Base-by-base conservation (phyloP, 2,113 vertebrate genomes). In the Loxodonta africana region DNA sequence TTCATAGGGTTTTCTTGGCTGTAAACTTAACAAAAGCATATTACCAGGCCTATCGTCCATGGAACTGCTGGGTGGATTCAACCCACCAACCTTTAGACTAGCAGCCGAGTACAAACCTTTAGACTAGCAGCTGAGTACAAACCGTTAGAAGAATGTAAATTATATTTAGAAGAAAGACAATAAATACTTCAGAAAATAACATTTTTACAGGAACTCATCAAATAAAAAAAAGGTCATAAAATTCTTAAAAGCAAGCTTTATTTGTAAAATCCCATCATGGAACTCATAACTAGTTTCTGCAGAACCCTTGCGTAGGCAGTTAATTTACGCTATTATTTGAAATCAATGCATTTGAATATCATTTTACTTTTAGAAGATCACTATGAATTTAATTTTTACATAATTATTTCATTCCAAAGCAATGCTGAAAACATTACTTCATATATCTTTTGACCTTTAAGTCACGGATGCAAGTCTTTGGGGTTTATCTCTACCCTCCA, bases 281-380 rank as follows among this genome's bases (percentile, higher is more conserved):
- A 37, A 60, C 10, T 91, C 21, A 62, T 62, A 73, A 8, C 5
- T n/a, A 60, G 18, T 90, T 62, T 73, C 65, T 60, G 0, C 28
- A 53, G 6, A 85, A 76, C 0, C 2, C 12, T n/a, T 30, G 5
- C 76, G 14, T 77, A 62, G 77, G 8, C 6, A 51, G 73, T 73
- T 26, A 44, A 21, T 81, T 86, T 86, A 25, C 76, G 51, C 1
- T 30, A 51, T 69, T 76, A 85, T 74, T 60, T 92, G 18, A 92
- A 83, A 46, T 21, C 76, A 51, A 1, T 60, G 3, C 6, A 17
- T 77, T 57, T 81, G 12, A 57, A 44, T 60, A 62, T 48, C 87
- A 83, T 80, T 77, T 95, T 48, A 69, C 20, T 63, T 90, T 65
- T 53, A 80, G 76, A 71, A 95, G 93, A 86, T 28, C 17, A 83